Conservation (phyloP, 2,797 vertebrate genomes). For the Cossypha niveicapilla region DNA sequence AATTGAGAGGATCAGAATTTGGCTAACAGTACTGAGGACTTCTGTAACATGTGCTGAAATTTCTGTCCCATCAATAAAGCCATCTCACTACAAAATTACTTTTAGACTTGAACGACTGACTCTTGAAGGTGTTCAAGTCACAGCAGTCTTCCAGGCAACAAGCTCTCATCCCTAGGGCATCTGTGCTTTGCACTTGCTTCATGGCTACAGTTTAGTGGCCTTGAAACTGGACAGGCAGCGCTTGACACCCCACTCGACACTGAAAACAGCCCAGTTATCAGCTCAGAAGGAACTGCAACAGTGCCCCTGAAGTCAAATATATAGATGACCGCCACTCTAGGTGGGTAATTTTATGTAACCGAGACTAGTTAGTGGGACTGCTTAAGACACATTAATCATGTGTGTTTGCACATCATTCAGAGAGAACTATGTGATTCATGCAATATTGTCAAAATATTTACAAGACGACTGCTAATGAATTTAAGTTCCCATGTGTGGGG, state of each 20-base stretch:
- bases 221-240: neutral
- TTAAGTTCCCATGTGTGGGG: neutral
- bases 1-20: neutral
- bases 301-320: neutral
- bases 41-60: neutral
- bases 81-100: neutral
- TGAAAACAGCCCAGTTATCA: neutral
- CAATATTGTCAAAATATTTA: neutral
- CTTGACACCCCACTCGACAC: neutral
- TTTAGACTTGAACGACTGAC: neutral
- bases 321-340: neutral
- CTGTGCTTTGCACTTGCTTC: neutral
- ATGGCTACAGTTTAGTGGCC: neutral
- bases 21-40: neutral
- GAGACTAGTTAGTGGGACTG: neutral
- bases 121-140: neutral
- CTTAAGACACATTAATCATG: neutral
- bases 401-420: neutral
- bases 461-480: neutral
- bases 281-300: neutral
- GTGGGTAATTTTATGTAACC: neutral
- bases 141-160: neutral
- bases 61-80: neutral
- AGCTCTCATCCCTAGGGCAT: neutral
- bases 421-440: neutral